These are phyloP conservation scores for Drosophila suzukii DNA, from an alignment of 1,140 invertebrate genomes.

Conservation along the genomic window DNA sequence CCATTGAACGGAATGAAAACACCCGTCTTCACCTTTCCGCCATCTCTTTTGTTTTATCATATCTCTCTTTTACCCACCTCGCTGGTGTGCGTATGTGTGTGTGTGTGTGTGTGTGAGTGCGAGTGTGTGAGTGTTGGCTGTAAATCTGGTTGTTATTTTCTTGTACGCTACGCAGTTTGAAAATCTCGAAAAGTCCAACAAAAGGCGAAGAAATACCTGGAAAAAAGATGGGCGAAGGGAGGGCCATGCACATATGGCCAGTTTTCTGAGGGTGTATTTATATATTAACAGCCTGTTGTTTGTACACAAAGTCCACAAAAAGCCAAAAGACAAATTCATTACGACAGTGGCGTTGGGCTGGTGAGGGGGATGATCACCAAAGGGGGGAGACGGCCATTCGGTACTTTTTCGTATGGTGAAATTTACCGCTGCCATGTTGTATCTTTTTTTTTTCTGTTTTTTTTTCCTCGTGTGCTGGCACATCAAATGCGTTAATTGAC, in stretches of 20 bases:
- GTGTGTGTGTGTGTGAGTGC: not conserved
- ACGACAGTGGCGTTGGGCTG: not conserved
- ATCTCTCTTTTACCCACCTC: conserved; percentile 10
- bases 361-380: not conserved
- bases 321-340: conserved; percentile 40
- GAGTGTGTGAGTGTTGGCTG: conserved; percentile 39
- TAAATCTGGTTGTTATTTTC: conserved; percentile 52
- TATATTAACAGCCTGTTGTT: conserved; percentile 30
- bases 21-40: not conserved
- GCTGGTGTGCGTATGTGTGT: conserved; percentile 17
- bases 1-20: no score
- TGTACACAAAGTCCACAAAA: conserved; percentile 37
- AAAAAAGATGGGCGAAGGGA: not conserved
- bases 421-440: conserved; percentile 74
- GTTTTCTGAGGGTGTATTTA: conserved; percentile 17
- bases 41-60: conserved; percentile 1
- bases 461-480: conserved; percentile 53
- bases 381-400: conserved; percentile 44
- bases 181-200: not conserved
- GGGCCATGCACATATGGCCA: not conserved
- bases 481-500: conserved; percentile 75
- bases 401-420: conserved; percentile 67
- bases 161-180: conserved; percentile 34
- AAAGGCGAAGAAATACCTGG: conserved; percentile 4
- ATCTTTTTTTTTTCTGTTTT: conserved; percentile 34